A percentile compares a stretch with the other conserved stretches of the same genome.
phyloP scores from a whole-genome alignment of 1,140 invertebrate species.

The Drosophila ogumai region DNA sequence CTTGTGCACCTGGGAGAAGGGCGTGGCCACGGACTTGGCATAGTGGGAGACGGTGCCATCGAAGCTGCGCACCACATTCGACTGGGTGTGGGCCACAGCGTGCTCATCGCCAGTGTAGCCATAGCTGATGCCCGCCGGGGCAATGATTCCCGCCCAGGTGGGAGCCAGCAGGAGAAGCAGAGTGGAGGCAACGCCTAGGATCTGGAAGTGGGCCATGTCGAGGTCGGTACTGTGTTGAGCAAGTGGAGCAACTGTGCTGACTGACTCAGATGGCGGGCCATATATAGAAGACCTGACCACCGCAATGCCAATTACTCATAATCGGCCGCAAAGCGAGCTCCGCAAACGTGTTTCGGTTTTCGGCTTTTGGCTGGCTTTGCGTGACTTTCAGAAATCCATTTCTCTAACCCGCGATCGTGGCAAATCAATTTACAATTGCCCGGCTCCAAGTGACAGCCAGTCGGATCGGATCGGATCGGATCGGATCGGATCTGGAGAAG shows the following conservation, averaged over 20 bases:
- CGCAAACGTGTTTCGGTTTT: slow-evolving; percentile 49
- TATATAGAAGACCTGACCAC: slow-evolving; percentile 56
- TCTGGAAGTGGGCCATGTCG: slow-evolving; percentile 53
- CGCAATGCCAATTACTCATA: slow-evolving; percentile 62
- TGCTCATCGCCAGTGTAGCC: slow-evolving; percentile 77
- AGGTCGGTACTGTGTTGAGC: slow-evolving; percentile 22
- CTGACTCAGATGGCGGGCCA: slow-evolving; percentile 24
- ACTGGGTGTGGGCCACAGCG: slow-evolving; percentile 86
- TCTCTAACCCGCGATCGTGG: slow-evolving; percentile 74
- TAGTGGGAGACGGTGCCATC: slow-evolving; percentile 88
- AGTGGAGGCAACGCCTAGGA: slow-evolving; percentile 81
- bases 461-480: slow-evolving; percentile 12
- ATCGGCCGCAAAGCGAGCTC: slow-evolving; percentile 9
- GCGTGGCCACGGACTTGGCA: slow-evolving; percentile 87
- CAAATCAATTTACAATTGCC: slow-evolving; percentile 74
- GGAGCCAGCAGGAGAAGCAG: slow-evolving; percentile 72
- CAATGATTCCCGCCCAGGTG: slow-evolving; percentile 83
- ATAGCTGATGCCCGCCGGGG: slow-evolving; percentile 68
- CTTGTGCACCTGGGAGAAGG: slow-evolving; percentile 88
- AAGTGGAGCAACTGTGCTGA: slow-evolving; percentile 59
- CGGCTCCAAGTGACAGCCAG: slow-evolving; percentile 56
- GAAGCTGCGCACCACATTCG: slow-evolving; percentile 86
- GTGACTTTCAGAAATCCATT: slow-evolving; percentile 81
- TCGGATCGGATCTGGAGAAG: slow-evolving; percentile 16
- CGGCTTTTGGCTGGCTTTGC: slow-evolving; percentile 56